Conservation (phyloP, 2,113 vertebrate genomes). For the Myotis brandtii region DNA sequence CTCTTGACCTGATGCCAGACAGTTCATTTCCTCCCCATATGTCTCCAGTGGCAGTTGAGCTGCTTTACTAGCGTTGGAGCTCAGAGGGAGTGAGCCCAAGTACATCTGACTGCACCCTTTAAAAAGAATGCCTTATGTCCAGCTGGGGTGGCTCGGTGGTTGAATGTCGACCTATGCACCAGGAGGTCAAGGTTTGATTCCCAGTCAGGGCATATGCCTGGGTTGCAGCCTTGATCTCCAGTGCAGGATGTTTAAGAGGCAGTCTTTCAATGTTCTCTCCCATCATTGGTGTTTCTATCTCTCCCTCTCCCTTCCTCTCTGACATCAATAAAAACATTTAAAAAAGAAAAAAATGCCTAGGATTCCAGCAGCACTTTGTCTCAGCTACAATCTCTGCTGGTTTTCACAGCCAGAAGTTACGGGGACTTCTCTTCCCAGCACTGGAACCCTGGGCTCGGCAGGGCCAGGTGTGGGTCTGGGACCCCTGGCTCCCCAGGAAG, state of each 20-base stretch:
- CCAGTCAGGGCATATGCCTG: too few species aligned
- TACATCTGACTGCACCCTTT: not conserved
- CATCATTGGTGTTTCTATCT: too few species aligned
- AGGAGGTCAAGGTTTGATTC: too few species aligned
- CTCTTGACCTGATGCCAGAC: not conserved
- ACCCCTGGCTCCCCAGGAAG: not conserved
- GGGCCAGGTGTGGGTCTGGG: not conserved
- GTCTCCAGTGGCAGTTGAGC: not conserved
- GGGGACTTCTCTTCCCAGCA: not conserved
- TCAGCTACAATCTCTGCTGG: not conserved
- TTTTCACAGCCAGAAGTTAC: not conserved
- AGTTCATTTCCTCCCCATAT: not conserved
- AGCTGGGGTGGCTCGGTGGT: too few species aligned
- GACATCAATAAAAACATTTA: too few species aligned
- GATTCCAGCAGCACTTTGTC: not conserved
- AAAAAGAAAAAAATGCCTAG: not conserved
- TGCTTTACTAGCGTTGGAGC: not conserved
- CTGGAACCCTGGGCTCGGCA: not conserved
- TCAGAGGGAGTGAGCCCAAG: not conserved
- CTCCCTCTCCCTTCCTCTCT: too few species aligned
- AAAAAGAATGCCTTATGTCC: not conserved
- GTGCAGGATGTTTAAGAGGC: too few species aligned
- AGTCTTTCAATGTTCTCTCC: too few species aligned
- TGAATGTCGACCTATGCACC: too few species aligned
- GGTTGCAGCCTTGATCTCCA: too few species aligned